Evolutionary conservation across 2,113 vertebrate species (phyloP).

Genomic region (Falco punctatus): DNA sequence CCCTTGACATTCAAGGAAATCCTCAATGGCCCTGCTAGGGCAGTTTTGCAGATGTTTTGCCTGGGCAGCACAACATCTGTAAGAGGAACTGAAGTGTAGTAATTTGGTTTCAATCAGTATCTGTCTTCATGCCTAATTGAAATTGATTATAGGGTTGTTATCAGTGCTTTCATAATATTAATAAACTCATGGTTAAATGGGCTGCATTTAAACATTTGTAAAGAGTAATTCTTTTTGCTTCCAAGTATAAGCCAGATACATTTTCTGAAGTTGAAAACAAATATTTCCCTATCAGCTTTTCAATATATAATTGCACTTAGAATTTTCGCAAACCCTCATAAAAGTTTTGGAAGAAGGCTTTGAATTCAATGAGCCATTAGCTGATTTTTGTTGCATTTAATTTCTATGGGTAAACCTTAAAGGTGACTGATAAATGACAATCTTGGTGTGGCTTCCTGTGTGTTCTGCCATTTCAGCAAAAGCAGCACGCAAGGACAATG

Average conservation of each 20-base stretch:
- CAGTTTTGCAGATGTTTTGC: conserved; percentile 29
- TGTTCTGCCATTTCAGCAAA: neutral
- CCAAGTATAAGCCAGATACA: neutral
- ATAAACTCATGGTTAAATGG: neutral
- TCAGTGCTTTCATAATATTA: neutral
- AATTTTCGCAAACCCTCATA: neutral
- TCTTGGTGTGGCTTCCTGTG: neutral
- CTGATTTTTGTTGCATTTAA: neutral
- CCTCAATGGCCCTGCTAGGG: neutral
- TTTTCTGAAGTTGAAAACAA: conserved; percentile 15
- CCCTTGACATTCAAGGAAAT: conserved; percentile 1
- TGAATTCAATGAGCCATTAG: neutral
- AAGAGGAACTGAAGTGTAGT: neutral
- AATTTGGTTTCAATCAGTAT: conserved; percentile 21
- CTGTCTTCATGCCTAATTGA: conserved; percentile 26
- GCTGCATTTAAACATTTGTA: neutral
- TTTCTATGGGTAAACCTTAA: neutral
- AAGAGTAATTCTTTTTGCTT: conserved; percentile 10
- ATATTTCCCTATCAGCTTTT: neutral
- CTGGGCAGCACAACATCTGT: neutral
- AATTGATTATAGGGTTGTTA: neutral
- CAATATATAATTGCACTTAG: neutral
- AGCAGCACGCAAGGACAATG: neutral
- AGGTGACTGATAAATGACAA: neutral
- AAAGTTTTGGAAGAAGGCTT: neutral